A percentile compares a stretch with the other conserved stretches of the same genome.
phyloP scores from a whole-genome alignment of 2,113 vertebrate genomes.

The rabbit (Oryctolagus cuniculus) region DNA sequence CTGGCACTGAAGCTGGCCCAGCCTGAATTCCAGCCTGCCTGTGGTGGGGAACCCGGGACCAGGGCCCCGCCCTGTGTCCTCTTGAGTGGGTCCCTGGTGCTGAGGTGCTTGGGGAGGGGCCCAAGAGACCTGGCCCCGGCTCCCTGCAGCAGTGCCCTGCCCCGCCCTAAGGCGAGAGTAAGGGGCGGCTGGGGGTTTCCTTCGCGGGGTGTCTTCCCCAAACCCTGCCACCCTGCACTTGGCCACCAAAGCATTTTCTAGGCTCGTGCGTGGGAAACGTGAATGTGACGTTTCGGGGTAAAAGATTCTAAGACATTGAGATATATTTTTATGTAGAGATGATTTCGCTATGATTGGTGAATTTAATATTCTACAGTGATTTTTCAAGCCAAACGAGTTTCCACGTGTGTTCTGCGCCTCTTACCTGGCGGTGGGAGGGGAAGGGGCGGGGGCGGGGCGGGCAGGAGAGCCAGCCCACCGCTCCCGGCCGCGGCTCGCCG shows the following conservation, averaged over 20 bases:
- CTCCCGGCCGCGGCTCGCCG: neutral
- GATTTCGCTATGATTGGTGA: neutral
- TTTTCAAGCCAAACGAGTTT: conserved; percentile 19
- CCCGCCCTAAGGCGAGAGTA: neutral
- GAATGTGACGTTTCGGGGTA: neutral
- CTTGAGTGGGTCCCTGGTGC: neutral
- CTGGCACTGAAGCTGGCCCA: neutral
- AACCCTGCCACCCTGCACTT: neutral
- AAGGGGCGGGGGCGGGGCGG: too few species aligned
- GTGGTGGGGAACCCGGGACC: neutral
- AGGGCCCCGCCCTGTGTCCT: neutral
- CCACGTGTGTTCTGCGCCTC: neutral
- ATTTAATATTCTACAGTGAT: conserved; percentile 41
- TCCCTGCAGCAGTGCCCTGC: neutral
- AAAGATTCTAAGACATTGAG: neutral
- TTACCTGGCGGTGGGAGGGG: neutral
- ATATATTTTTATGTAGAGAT: conserved; percentile 60
- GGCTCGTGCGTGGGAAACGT: neutral
- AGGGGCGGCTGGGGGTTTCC: accelerated
- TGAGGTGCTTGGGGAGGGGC: neutral
- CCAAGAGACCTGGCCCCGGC: neutral
- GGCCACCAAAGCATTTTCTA: neutral
- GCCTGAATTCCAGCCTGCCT: neutral
- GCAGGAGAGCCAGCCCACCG: too few species aligned
- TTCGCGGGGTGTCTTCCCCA: neutral